Evolutionary conservation across 1,140 invertebrate species (phyloP).

Genomic region (Solen grandis): DNA sequence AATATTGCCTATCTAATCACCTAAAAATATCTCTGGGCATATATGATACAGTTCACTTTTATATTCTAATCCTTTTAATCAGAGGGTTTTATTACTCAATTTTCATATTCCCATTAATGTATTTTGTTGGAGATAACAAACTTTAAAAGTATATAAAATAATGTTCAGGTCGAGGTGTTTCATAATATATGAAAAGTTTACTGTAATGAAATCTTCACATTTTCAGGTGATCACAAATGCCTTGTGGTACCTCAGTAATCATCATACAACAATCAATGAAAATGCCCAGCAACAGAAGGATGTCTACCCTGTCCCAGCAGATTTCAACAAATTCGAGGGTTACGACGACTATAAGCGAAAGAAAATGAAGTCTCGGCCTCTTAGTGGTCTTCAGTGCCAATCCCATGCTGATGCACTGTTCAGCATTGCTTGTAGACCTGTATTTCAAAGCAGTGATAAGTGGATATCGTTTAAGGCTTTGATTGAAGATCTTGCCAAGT

Average conservation of each 20-base stretch:
- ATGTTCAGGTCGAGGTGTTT: no score
- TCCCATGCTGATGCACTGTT: slow-evolving; percentile 29
- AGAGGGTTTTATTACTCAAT: no score
- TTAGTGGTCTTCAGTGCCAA: neutral
- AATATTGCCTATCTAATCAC: no score
- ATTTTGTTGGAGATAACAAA: no score
- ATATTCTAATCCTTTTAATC: no score
- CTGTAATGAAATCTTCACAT: no score
- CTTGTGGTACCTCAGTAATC: slow-evolving; percentile 54
- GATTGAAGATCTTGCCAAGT: neutral
- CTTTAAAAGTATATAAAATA: no score
- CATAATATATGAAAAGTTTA: no score
- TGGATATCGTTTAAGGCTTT: neutral
- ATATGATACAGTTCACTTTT: no score
- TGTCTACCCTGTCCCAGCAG: slow-evolving; percentile 13
- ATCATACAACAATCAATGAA: slow-evolving; percentile 42
- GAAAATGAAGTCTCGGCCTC: slow-evolving; percentile 18
- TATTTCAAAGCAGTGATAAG: slow-evolving; percentile 4
- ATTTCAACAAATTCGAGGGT: slow-evolving; percentile 10
- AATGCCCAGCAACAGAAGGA: slow-evolving; percentile 1
- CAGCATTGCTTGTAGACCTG: slow-evolving; percentile 3
- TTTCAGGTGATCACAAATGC: slow-evolving; percentile 55
- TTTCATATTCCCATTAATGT: no score
- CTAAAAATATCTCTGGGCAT: no score
- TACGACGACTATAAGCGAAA: slow-evolving; percentile 44